phyloP scores from a whole-genome alignment of 2,797 vertebrate genomes.

The Scomberomorus guttatus region DNA sequence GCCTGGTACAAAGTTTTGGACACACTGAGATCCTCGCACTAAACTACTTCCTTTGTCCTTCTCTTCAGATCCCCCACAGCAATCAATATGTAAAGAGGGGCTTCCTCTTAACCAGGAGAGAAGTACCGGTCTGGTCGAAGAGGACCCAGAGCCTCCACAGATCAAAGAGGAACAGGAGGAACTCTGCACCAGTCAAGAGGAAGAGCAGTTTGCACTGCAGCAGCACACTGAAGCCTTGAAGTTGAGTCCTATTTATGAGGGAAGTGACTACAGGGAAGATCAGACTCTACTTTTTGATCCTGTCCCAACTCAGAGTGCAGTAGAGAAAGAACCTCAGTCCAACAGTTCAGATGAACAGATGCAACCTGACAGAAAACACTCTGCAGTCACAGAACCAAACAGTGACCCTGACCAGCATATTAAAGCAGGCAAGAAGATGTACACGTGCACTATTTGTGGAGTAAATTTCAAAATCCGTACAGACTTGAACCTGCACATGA shows the following conservation, averaged over 20 bases:
- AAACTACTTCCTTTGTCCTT: background rate
- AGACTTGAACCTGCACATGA: background rate
- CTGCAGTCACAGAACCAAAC: no score
- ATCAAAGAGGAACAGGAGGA: background rate
- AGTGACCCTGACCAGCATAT: background rate
- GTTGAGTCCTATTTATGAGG: background rate
- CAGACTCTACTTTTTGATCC: background rate
- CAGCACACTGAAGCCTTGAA: background rate
- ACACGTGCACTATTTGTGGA: background rate
- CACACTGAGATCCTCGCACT: background rate
- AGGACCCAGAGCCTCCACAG: background rate
- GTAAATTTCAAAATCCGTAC: background rate
- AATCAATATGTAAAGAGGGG: background rate
- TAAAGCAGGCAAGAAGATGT: background rate
- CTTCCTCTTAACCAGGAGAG: background rate
- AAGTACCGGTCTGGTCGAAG: background rate
- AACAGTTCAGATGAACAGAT: background rate
- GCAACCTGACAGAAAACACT: background rate
- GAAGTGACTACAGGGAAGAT: background rate
- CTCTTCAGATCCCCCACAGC: background rate
- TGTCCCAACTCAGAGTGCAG: background rate
- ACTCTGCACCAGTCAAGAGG: background rate
- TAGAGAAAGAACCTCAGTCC: background rate
- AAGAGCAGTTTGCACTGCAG: background rate
- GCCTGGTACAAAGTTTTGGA: background rate